phyloP scores from a whole-genome alignment of 2,797 vertebrate species.

The Alauda arvensis region DNA sequence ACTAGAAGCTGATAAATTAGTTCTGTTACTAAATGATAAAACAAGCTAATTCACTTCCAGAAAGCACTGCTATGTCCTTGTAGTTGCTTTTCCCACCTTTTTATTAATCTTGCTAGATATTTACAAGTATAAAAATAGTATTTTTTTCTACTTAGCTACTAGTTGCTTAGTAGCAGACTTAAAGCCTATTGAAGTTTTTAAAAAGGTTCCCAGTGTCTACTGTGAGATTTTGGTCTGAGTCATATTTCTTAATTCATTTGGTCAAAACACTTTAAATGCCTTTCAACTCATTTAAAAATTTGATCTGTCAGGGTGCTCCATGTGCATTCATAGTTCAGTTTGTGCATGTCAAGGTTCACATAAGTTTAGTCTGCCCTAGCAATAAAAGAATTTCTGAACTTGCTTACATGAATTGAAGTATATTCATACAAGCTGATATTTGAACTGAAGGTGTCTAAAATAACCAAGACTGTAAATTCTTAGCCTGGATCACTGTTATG shows the following conservation, averaged over 20 bases:
- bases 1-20: neutral
- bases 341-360: neutral
- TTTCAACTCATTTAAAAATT: neutral
- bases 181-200: neutral
- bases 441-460: neutral
- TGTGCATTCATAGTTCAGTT: neutral
- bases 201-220: neutral
- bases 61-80: neutral
- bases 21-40: neutral
- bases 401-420: neutral
- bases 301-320: neutral
- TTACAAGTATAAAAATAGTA: neutral
- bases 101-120: neutral
- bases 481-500: neutral
- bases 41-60: neutral
- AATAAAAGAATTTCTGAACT: neutral
- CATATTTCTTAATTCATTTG: neutral
- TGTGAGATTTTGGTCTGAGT: neutral
- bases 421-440: neutral
- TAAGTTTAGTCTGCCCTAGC: neutral
- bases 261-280: neutral
- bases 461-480: neutral
- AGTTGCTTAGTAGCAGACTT: neutral
- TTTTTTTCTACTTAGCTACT: neutral
- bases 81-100: neutral